Evolutionary conservation across 2,888 invertebrate species (phyloP).

Genomic region (Aspidiotus rigidus): DNA sequence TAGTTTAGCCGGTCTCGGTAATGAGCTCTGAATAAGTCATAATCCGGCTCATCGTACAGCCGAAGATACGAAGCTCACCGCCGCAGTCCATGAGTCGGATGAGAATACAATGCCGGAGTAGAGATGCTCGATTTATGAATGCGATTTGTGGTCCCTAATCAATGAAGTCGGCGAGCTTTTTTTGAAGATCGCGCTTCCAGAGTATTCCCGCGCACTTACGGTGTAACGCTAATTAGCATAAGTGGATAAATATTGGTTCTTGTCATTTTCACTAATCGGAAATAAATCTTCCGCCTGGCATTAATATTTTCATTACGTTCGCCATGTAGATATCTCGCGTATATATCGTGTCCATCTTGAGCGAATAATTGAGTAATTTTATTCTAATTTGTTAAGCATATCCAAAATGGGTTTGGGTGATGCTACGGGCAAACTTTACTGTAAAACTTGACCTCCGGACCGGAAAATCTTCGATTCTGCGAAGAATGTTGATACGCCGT

Average conservation of each 20-base stretch:
- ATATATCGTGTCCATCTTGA: no score
- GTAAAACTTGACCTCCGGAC: no score
- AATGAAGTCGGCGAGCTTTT: slow-evolving; percentile 14
- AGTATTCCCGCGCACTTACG: not conserved
- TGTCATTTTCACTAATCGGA: slow-evolving; percentile 6
- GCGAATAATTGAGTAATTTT: no score
- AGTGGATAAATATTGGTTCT: slow-evolving; percentile 27
- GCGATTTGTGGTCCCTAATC: slow-evolving; percentile 25
- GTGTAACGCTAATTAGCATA: slow-evolving; percentile 23
- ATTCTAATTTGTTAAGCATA: no score
- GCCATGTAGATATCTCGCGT: no score
- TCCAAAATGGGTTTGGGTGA: no score
- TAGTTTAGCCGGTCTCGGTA: slow-evolving; percentile 29
- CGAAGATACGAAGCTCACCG: not conserved
- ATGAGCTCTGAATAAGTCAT: slow-evolving; percentile 35
- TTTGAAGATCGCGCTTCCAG: not conserved
- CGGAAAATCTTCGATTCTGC: no score
- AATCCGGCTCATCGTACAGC: slow-evolving; percentile 30
- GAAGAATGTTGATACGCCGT: not conserved
- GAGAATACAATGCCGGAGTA: slow-evolving; percentile 1
- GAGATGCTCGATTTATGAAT: slow-evolving; percentile 16
- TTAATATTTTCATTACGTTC: not conserved
- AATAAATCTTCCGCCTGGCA: not conserved
- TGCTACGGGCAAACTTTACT: no score
- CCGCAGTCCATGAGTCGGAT: not conserved